These are phyloP conservation scores for Chauna torquata DNA, from an alignment of 2,113 vertebrate species.

Conservation along the genomic window DNA sequence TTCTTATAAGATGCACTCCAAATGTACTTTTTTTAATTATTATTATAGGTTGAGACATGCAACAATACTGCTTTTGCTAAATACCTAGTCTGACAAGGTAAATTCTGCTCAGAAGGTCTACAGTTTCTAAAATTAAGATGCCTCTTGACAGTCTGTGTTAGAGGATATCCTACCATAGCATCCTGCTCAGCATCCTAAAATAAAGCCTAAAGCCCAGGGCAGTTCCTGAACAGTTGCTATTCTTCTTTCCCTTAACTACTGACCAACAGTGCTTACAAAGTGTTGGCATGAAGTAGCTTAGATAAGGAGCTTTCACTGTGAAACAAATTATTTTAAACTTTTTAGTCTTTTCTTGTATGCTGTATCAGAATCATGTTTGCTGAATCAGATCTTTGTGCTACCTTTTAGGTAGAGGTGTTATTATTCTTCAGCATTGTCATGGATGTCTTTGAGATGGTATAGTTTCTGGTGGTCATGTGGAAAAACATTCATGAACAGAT, in stretches of 20 bases:
- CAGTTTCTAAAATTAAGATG: background rate
- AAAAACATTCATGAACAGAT: background rate
- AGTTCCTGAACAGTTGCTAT: background rate
- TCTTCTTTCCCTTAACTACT: background rate
- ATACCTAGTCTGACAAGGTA: background rate
- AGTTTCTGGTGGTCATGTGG: background rate
- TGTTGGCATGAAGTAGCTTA: background rate
- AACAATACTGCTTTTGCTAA: background rate
- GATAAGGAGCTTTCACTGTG: background rate
- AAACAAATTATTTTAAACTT: constrained; percentile 16
- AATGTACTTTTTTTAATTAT: background rate
- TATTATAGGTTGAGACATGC: background rate
- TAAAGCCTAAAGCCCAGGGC: background rate
- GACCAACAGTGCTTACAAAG: background rate
- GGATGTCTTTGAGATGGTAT: background rate
- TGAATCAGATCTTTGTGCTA: background rate
- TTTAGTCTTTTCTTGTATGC: background rate
- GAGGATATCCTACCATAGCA: background rate
- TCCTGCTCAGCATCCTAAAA: background rate
- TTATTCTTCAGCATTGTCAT: fast-evolving
- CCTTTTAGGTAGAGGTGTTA: background rate
- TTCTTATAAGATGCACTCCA: background rate
- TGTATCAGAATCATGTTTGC: background rate
- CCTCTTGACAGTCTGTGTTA: background rate
- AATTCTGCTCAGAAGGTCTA: background rate